Conservation (phyloP, 2,888 invertebrate genomes). For the Polietes domitor region DNA sequence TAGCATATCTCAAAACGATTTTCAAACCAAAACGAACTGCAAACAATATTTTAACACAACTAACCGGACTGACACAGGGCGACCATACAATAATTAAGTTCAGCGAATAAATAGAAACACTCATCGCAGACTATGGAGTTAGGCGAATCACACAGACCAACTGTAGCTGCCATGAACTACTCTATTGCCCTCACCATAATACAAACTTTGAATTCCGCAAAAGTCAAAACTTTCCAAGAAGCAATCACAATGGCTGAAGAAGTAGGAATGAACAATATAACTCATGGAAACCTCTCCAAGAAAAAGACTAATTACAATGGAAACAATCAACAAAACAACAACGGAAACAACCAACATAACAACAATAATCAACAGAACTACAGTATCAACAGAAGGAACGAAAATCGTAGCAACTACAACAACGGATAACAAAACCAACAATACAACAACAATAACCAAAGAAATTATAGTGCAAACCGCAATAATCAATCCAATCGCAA, state of each 20-base stretch:
- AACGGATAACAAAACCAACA: not conserved
- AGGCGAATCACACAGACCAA: not conserved
- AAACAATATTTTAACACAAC: not conserved
- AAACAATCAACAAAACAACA: too few species aligned
- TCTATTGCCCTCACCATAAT: not conserved
- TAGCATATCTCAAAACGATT: not conserved
- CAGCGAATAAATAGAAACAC: not conserved
- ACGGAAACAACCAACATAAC: too few species aligned
- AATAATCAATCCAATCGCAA: not conserved
- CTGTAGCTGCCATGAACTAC: not conserved
- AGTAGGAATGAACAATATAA: too few species aligned
- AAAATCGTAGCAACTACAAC: not conserved
- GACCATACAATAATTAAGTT: not conserved
- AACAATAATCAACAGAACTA: too few species aligned
- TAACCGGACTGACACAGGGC: not conserved
- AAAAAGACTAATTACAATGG: too few species aligned
- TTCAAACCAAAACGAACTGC: not conserved
- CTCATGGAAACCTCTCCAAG: too few species aligned
- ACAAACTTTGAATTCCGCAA: not conserved
- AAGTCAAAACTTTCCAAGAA: not conserved
- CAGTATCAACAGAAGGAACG: not conserved
- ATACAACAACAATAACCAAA: not conserved
- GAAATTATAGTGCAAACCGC: not conserved
- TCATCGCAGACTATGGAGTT: not conserved
- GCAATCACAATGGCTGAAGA: not conserved